Evolutionary conservation across 2,888 invertebrate species (phyloP).

Genomic region (Aricia artaxerxes): DNA sequence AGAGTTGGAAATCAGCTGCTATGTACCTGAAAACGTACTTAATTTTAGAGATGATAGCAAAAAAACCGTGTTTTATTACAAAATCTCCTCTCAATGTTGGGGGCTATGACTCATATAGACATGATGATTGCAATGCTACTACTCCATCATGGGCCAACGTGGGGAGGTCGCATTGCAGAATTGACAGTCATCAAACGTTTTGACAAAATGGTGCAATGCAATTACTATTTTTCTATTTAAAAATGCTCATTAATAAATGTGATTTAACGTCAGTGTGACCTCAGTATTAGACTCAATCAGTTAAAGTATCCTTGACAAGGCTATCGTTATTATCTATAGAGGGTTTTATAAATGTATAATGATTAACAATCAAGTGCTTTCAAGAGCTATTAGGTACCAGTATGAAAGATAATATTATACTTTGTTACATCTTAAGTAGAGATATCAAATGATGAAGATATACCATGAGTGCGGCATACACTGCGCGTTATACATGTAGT

Average conservation of each 20-base stretch:
- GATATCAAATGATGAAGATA: constrained; percentile 19
- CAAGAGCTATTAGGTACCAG: neutral
- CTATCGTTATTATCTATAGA: neutral
- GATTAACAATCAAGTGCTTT: neutral
- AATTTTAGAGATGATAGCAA: neutral
- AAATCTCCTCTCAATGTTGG: neutral
- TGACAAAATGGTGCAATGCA: too few relatives aligned
- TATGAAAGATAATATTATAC: neutral
- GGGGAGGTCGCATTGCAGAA: too few relatives aligned
- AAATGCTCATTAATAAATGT: neutral
- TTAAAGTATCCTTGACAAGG: neutral
- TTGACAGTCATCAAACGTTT: too few relatives aligned
- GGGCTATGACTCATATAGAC: too few relatives aligned
- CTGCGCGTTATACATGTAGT: constrained; percentile 48
- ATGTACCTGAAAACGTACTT: constrained; percentile 47
- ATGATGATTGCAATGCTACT: too few relatives aligned
- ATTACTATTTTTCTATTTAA: neutral
- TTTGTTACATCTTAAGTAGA: neutral
- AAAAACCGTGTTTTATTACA: neutral
- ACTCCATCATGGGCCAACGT: too few relatives aligned
- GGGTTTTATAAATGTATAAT: neutral
- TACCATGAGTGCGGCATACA: constrained; percentile 50
- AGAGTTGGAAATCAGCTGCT: constrained; percentile 53
- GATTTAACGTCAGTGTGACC: neutral
- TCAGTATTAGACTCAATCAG: neutral